Base-by-base conservation (phyloP, 2,797 vertebrate genomes). In the Pipistrellus nathusii region DNA sequence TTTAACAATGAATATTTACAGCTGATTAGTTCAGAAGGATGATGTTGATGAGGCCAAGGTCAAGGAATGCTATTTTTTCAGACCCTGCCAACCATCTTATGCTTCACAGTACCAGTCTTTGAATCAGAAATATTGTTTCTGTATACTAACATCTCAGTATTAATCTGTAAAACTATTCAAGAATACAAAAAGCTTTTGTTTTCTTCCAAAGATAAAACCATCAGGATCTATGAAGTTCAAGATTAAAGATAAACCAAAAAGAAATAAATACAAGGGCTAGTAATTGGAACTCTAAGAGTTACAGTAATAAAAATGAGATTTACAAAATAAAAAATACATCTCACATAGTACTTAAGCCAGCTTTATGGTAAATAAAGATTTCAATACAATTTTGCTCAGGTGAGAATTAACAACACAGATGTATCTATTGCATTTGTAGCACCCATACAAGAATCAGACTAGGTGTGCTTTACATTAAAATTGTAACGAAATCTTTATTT, bases 1-100 rank as follows among this genome's bases (percentile, higher is more conserved):
- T 53, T 95, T 92, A 80, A 86, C 72, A 93, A 93, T 84, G 72
- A 94, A 85, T 87, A 51, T 77, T 90, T 71, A 82, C 3, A 91
- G 51, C 35, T 91, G 51, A 93, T 85, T 85, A 84, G 71, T 76
- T 95, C 35, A 90, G 21, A 88, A 32, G 89, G 13, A 25, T 23
- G 80, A 64, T 72, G 51, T 76, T 88, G 84, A 82, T 18, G 30
- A 93, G 57, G 55, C 51, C 55, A 88, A 84, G 83, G 57, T 85
- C 69, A 91, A n/a, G 13, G 11, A 62, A 86, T n/a, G 35, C 46
- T 71, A 15, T 75, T 69, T 84, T 88, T 92, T 76, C 27, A 82
- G 4, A 90, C 51, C 12, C 41, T 64, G 68, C 32, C 90, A 66
- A 77, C 6, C 59, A 86, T 10, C 14, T 89, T 53, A 75, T 20